Percentiles rank a stretch among this genome's conserved stretches.
Conservation (phyloP, 2,113 vertebrate genomes). For the Falco punctatus region DNA sequence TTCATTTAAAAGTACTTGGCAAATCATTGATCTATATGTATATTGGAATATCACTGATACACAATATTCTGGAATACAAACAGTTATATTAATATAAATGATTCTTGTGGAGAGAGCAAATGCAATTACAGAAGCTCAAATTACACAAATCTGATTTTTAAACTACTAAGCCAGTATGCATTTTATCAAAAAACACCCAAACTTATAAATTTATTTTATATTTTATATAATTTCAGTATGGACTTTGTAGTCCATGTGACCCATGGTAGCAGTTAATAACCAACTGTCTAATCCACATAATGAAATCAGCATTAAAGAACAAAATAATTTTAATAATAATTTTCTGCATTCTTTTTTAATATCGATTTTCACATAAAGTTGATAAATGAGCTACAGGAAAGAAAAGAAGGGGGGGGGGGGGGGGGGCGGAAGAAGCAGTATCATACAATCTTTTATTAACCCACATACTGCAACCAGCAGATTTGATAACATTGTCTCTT, state of each 20-base stretch:
- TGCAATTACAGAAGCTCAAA: background rate
- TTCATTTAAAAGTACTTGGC: background rate
- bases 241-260: background rate
- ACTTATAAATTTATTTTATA: background rate
- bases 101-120: background rate
- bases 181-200: background rate
- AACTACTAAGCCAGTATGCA: background rate
- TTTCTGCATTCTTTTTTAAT: background rate
- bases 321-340: background rate
- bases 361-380: background rate
- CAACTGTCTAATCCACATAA: background rate
- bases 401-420: background rate
- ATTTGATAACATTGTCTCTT: slow-evolving; percentile 51
- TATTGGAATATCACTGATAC: background rate
- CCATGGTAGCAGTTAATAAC: background rate
- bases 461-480: slow-evolving; percentile 7
- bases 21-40: background rate
- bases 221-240: background rate
- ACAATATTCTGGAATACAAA: background rate
- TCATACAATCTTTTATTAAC: slow-evolving; percentile 58
- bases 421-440: background rate
- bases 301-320: background rate
- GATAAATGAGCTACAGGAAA: background rate
- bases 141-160: background rate
- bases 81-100: background rate